A percentile compares a stretch with the other conserved stretches of the same genome.
Conservation (phyloP, 2,113 vertebrate species). For the Anhinga rufa region DNA sequence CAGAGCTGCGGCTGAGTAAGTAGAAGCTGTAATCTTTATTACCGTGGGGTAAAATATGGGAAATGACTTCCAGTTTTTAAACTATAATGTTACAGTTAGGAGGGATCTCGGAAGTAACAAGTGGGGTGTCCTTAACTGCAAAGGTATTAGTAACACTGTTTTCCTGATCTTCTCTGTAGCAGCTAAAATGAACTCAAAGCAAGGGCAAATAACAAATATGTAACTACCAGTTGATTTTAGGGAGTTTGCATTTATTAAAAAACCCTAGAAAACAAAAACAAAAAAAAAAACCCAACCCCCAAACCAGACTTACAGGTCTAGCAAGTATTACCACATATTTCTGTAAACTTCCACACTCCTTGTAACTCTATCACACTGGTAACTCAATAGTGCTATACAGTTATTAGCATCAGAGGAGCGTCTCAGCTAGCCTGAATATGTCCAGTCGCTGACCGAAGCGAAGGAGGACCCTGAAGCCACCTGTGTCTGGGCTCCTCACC, state of each 20-base stretch:
- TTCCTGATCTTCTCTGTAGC: background rate
- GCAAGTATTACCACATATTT: slow-evolving; percentile 54
- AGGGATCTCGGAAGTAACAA: background rate
- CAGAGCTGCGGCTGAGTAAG: background rate
- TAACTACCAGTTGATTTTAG: background rate
- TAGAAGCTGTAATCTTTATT: background rate
- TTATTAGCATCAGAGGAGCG: background rate
- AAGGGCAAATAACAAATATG: background rate
- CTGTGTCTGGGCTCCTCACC: background rate
- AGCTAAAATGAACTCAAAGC: background rate
- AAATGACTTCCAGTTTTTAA: background rate
- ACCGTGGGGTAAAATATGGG: background rate
- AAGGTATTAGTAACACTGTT: background rate
- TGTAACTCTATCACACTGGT: background rate
- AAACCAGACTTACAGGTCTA: slow-evolving; percentile 40
- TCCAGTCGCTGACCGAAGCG: fast-evolving
- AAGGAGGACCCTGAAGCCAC: background rate
- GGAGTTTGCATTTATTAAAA: background rate
- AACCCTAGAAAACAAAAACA: background rate
- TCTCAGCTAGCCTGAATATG: fast-evolving
- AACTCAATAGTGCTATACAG: background rate
- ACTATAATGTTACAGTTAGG: background rate
- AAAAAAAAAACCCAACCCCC: background rate
- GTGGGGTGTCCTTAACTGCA: background rate
- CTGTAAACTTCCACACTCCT: slow-evolving; percentile 33